Percentiles rank a stretch among this genome's conserved stretches.
These are phyloP conservation scores for Todiramphus chloris DNA, from an alignment of 2,113 vertebrate species.

Conservation along the genomic window DNA sequence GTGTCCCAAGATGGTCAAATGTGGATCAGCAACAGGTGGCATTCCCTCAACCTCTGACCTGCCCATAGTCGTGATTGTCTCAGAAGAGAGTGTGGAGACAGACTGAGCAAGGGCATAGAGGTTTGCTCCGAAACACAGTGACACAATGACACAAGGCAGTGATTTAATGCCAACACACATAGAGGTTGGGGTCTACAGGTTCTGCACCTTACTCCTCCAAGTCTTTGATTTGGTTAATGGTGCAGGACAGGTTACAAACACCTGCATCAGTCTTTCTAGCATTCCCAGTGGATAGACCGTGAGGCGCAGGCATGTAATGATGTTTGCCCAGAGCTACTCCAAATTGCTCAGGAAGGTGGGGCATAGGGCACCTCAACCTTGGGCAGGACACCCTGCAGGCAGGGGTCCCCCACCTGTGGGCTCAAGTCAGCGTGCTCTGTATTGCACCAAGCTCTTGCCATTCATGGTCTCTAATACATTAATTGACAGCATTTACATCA, in stretches of 20 bases:
- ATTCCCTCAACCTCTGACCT: neutral
- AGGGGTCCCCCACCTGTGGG: neutral
- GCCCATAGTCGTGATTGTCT: neutral
- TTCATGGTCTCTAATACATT: neutral
- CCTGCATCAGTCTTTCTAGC: rapidly evolving
- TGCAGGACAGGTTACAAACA: neutral
- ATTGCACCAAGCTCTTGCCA: neutral
- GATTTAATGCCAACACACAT: neutral
- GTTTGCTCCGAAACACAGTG: neutral
- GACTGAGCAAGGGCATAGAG: neutral
- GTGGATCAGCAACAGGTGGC: neutral
- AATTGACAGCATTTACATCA: neutral
- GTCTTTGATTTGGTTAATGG: neutral
- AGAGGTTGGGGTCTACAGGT: neutral
- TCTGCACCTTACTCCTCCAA: neutral
- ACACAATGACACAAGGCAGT: neutral
- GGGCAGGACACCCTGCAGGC: neutral
- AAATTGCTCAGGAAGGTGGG: neutral
- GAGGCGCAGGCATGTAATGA: neutral
- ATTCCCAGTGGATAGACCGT: neutral
- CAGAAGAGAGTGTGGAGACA: neutral
- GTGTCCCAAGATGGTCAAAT: neutral
- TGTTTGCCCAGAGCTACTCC: neutral
- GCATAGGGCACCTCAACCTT: rapidly evolving
- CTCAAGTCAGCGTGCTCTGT: rapidly evolving